These are phyloP conservation scores for Neogobius melanostomus DNA, from an alignment of 2,113 vertebrate genomes.

Conservation along the genomic window DNA sequence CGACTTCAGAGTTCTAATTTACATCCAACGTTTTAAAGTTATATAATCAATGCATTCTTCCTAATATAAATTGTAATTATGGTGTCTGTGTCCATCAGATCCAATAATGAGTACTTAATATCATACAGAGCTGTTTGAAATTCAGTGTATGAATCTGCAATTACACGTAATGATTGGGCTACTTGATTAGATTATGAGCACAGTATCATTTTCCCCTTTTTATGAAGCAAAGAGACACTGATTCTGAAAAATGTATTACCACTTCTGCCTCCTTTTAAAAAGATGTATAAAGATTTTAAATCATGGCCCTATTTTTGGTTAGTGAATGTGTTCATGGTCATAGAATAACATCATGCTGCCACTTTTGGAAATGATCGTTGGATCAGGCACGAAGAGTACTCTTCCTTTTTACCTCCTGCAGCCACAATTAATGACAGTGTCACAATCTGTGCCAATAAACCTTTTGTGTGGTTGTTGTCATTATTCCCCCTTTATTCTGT, in stretches of 20 bases:
- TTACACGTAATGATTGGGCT: constrained; percentile 18
- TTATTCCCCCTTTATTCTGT: too few relatives aligned
- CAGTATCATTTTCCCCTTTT: constrained; percentile 3
- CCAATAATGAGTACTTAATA: background rate
- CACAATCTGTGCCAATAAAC: too few relatives aligned
- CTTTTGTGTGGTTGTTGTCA: too few relatives aligned
- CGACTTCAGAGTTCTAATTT: background rate
- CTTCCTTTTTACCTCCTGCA: background rate
- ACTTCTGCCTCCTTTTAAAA: background rate
- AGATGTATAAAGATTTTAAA: background rate
- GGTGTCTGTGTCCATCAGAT: background rate
- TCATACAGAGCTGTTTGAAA: constrained; percentile 4
- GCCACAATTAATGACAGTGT: background rate
- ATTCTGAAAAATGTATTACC: constrained; percentile 2
- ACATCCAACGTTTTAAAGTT: background rate
- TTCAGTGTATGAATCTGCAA: constrained; percentile 2
- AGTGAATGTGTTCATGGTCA: background rate
- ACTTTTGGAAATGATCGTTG: too few relatives aligned
- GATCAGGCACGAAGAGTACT: background rate
- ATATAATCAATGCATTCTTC: background rate
- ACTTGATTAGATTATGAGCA: constrained; percentile 16
- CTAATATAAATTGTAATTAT: background rate
- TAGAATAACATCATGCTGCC: too few relatives aligned
- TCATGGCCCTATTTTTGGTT: constrained; percentile 1
- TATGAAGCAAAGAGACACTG: constrained; percentile 3